Evolutionary conservation across 2,888 invertebrate species (phyloP), one percentile per base, ranked within the genome.

Genomic region (Volucella inanis): DNA sequence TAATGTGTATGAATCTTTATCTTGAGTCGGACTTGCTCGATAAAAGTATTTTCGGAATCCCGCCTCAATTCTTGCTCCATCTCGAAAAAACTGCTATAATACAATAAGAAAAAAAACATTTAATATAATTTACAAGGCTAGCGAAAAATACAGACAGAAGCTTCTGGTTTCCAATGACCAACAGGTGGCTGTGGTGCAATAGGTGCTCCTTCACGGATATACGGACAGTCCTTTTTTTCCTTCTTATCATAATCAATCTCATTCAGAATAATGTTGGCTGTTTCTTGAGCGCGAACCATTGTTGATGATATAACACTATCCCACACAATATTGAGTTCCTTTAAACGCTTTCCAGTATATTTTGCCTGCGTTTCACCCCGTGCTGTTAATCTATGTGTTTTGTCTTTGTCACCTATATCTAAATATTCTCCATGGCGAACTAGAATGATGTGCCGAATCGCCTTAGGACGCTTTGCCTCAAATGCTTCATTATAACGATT

Each of bases 371-470:
- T 76, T 82, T 92, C 92, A 94, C 98, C 98, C 75, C 98, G 93
- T 59, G 95, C 94, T 0, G 99, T 98, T 11, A 99, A 94, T 68
- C 93, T 93, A 89, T 96, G 94, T 22, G 97, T 95, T 8, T 93
- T 92, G 90, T 98, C 98, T 1, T 93, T 94, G 41, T 92, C 91
- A 0, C 96, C 97, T 10, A 94, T 93, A 50, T 95, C 92, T 89
- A 97, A 94, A 90, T 99, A 99, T 91, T 99, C 99, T 0, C 99
- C 99, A 92, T 99, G 99, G 50, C 99, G 94, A 79, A 99, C 96
- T 14, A 99, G 93, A 88, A 99, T 94, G 67, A 99, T 92, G 91
- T 99, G 97, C n/a, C 98, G 89, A 0, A 89, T 87, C 3, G 88
- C 89, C 89, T 93, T 94, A 52, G 94, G 92, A 88, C 93, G 94